Evolutionary conservation across 2,888 invertebrate genomes (phyloP).

Genomic region (Pyrrhosoma nymphula): DNA sequence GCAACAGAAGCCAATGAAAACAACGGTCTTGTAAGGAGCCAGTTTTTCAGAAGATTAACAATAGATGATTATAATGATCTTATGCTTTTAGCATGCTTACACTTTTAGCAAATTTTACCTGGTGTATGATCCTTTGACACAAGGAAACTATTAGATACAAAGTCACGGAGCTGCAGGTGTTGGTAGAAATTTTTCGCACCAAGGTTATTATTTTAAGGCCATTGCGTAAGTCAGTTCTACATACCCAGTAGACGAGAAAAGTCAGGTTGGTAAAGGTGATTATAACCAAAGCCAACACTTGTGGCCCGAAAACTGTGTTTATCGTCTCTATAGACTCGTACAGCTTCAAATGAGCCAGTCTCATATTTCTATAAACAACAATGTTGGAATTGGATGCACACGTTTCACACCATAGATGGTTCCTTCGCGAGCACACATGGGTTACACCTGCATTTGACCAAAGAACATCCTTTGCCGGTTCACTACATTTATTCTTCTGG

Average conservation of each 20-base stretch:
- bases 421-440: background rate
- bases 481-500: background rate
- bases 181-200: background rate
- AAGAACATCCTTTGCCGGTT: background rate
- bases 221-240: background rate
- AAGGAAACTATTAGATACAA: background rate
- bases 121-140: slow-evolving; percentile 24
- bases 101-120: background rate
- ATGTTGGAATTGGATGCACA: background rate
- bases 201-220: too few relatives aligned
- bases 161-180: background rate
- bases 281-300: background rate
- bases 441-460: background rate
- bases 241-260: background rate
- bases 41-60: too few relatives aligned
- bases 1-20: too few relatives aligned
- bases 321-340: background rate
- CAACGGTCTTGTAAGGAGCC: too few relatives aligned
- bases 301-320: background rate
- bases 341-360: background rate
- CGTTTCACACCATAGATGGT: background rate
- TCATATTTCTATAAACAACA: background rate
- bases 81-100: too few relatives aligned
- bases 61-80: too few relatives aligned
- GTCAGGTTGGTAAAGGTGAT: background rate